Evolutionary conservation across 2,888 invertebrate genomes (phyloP).

Genomic region (Netelia inedita): DNA sequence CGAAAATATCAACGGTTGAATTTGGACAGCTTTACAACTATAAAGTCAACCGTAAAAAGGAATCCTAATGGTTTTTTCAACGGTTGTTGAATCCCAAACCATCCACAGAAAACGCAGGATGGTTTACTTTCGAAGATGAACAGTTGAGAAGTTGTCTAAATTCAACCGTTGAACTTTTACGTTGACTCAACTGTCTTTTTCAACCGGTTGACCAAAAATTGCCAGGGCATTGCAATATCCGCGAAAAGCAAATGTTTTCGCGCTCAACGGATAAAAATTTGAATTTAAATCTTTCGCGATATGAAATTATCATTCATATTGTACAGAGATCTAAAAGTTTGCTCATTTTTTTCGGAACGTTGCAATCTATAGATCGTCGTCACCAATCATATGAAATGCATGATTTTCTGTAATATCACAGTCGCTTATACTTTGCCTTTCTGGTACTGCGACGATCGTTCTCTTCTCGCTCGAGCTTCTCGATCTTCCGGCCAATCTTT

Average conservation of each 20-base stretch:
- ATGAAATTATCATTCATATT: conserved; percentile 11
- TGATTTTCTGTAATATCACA: conserved; percentile 94
- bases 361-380: conserved; percentile 92
- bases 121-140: no score
- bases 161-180: no score
- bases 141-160: no score
- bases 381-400: conserved; percentile 97
- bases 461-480: conserved; percentile 87
- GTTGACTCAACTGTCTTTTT: no score
- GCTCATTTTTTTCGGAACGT: conserved; percentile 10
- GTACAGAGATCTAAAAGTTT: conserved; percentile 23
- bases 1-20: no score
- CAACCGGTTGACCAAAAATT: no score
- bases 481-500: conserved; percentile 90
- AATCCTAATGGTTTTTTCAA: no score
- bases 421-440: conserved; percentile 75
- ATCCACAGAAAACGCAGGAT: no score
- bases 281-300: conserved; percentile 24
- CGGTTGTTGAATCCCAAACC: no score
- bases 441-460: conserved; percentile 71
- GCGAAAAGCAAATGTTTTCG: conserved; percentile 39
- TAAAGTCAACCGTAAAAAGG: no score
- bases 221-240: neutral
- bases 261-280: conserved; percentile 7
- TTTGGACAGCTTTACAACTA: no score